Evolutionary conservation across 2,113 vertebrate species (phyloP).

Genomic region (Upupa epops): DNA sequence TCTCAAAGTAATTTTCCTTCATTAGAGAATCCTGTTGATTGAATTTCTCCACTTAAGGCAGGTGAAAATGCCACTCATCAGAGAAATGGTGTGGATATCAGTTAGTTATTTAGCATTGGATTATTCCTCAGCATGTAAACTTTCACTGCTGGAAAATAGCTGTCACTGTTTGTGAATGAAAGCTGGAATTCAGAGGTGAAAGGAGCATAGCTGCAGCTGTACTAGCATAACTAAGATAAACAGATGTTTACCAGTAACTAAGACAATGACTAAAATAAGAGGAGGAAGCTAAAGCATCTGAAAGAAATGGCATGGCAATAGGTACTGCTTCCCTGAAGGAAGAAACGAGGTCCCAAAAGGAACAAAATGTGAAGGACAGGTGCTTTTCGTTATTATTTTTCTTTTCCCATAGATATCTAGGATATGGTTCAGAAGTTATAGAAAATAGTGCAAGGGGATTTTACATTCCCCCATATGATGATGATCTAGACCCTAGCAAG

Average conservation of each 20-base stretch:
- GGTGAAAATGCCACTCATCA: not conserved
- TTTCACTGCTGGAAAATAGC: not conserved
- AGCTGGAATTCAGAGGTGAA: slow-evolving; percentile 12
- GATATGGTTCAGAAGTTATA: not conserved
- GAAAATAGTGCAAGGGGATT: not conserved
- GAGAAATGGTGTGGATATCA: not conserved
- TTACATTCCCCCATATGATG: not conserved
- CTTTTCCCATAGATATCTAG: not conserved
- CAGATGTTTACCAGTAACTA: not conserved
- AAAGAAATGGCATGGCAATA: not conserved
- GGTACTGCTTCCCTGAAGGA: not conserved
- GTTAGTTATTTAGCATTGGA: not conserved
- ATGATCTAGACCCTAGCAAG: not conserved
- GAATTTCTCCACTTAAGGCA: not conserved
- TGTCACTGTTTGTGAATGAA: not conserved
- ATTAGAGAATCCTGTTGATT: not conserved
- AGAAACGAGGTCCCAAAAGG: not conserved
- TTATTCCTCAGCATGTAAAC: not conserved
- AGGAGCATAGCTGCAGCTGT: not conserved
- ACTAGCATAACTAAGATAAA: not conserved
- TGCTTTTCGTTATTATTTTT: too few species aligned
- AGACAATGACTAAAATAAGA: not conserved
- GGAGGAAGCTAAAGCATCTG: not conserved
- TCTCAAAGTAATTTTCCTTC: not conserved
- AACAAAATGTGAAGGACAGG: not conserved